phyloP scores from a whole-genome alignment of 2,888 invertebrate species.

The Lobophora halterata region DNA sequence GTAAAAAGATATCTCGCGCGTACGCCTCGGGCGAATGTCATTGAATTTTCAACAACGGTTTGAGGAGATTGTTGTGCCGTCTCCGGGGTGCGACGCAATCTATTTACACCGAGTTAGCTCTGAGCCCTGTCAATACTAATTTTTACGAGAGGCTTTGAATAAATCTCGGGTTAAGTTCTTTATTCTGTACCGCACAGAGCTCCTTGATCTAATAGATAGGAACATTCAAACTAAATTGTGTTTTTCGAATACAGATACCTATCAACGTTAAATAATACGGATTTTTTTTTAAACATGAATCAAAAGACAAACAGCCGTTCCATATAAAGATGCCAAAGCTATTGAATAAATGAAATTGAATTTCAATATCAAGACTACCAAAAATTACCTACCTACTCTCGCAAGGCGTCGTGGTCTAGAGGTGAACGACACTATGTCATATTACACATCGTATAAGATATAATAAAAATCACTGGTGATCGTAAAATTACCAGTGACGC shows the following conservation, averaged over 20 bases:
- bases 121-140: slow-evolving; percentile 42
- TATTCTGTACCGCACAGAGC: slow-evolving; percentile 11
- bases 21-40: slow-evolving; percentile 52
- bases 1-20: slow-evolving; percentile 55
- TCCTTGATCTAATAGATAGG: not conserved
- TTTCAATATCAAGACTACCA: slow-evolving; percentile 9
- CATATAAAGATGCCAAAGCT: slow-evolving; percentile 5
- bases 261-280: too few relatives aligned
- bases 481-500: slow-evolving; percentile 38
- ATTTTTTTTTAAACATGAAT: too few relatives aligned
- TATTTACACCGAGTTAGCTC: slow-evolving; percentile 31
- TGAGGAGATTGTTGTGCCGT: slow-evolving; percentile 48
- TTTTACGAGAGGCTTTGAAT: slow-evolving; percentile 37
- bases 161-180: slow-evolving; percentile 15
- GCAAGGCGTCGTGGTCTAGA: slow-evolving; percentile 23
- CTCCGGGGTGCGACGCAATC: slow-evolving; percentile 41
- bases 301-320: too few relatives aligned
- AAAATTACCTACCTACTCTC: too few relatives aligned
- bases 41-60: slow-evolving; percentile 61
- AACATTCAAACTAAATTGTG: not conserved
- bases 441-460: slow-evolving; percentile 37
- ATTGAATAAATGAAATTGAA: slow-evolving; percentile 4
- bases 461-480: slow-evolving; percentile 38
- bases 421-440: slow-evolving; percentile 39
- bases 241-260: slow-evolving; percentile 3